Evolutionary conservation across 2,113 vertebrate species (phyloP), one percentile per base, ranked within the genome.

Genomic region (Falco punctatus): DNA sequence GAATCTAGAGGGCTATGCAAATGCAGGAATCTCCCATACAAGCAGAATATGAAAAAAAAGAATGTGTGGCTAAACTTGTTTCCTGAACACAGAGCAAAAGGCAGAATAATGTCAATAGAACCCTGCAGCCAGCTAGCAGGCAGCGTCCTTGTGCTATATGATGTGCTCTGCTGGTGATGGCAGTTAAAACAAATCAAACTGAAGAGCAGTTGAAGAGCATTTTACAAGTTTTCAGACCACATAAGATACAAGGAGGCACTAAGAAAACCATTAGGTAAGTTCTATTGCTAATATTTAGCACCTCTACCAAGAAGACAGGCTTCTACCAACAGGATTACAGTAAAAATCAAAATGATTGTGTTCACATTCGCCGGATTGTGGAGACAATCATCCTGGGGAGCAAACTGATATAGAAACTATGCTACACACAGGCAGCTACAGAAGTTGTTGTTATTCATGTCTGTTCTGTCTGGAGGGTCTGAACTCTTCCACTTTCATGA

Each of bases 181-280:
- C 73, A 90, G 82, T 28, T 44, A 66, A 61, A 95, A 71, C 40
- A 93, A 83, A 92, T 17, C 69, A 79, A 86, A 73, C 44, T 73
- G 95, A 97, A 97, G 96, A 97, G 83, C 95, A 97, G 96, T 95
- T 97, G 97, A 97, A 97, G 94, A 95, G 81, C 71, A 81, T 78
- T 94, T 93, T 78, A 87, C 91, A 87, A 64, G 59, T 83, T 96
- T 90, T 86, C 55, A 88, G 67, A 64, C 80, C 88, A 91, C 69
- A 67, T 88, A 92, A 74, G 86, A 93, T 67, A 90, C 33, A 88
- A 89, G 88, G 96, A 98, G 96, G 96, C 92, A 97, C 95, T 96
- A 94, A 96, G 91, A 92, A 88, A 97, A 93, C 71, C 88, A 11
- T 78, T 73, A 94, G 86, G 91, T 82, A 88, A 94, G 77, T 81